A percentile compares a stretch with the other conserved stretches of the same genome.
These are phyloP conservation scores for Ooceraea biroi DNA, from an alignment of 1,140 invertebrate genomes.

Conservation along the genomic window DNA sequence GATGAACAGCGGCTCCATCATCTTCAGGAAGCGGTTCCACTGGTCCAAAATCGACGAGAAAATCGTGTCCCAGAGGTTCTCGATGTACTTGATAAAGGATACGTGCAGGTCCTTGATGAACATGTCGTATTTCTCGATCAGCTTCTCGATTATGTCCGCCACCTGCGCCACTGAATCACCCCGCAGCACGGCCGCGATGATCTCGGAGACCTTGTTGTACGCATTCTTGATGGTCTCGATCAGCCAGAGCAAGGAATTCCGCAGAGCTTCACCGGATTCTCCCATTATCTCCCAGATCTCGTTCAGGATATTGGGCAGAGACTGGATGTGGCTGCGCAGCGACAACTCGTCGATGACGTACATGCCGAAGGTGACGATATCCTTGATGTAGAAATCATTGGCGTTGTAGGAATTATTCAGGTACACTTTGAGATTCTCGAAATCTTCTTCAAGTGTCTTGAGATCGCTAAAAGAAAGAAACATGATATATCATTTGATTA, in stretches of 20 bases:
- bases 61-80: slow-evolving; percentile 90
- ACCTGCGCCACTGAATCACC: slow-evolving; percentile 91
- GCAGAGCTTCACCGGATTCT: slow-evolving; percentile 91
- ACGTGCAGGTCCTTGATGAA: slow-evolving; percentile 93
- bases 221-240: slow-evolving; percentile 91
- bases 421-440: slow-evolving; percentile 90
- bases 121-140: slow-evolving; percentile 92
- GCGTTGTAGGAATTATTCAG: slow-evolving; percentile 92
- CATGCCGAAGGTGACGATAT: slow-evolving; percentile 90
- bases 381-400: slow-evolving; percentile 94
- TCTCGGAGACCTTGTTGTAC: slow-evolving; percentile 90
- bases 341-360: slow-evolving; percentile 92
- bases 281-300: slow-evolving; percentile 94
- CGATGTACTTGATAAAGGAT: slow-evolving; percentile 91
- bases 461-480: slow-evolving; percentile 87
- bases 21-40: slow-evolving; percentile 90
- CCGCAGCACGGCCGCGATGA: slow-evolving; percentile 89
- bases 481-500: not conserved
- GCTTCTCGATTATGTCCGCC: slow-evolving; percentile 88
- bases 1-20: slow-evolving; percentile 92
- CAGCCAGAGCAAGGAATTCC: slow-evolving; percentile 91
- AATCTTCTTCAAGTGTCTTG: slow-evolving; percentile 90
- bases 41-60: slow-evolving; percentile 88
- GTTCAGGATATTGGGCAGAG: slow-evolving; percentile 91
- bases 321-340: slow-evolving; percentile 91